phyloP scores from a whole-genome alignment of 2,888 invertebrate species.

The Dioctria linearis region DNA sequence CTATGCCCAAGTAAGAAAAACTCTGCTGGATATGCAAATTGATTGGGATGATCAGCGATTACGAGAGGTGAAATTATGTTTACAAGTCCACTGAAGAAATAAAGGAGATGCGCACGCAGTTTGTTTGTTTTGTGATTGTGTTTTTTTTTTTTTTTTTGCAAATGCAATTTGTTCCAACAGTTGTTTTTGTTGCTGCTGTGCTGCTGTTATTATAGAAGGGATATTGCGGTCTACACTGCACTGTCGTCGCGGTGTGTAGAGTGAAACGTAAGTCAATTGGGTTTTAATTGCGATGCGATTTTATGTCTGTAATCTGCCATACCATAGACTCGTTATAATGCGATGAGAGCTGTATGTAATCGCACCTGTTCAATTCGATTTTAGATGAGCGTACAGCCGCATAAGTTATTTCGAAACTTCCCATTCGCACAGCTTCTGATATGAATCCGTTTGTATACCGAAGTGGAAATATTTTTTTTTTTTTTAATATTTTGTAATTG shows the following conservation, averaged over 20 bases:
- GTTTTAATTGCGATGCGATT: constrained; percentile 51
- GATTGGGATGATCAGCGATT: constrained; percentile 49
- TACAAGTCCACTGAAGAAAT: constrained; percentile 43
- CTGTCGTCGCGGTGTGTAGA: not conserved
- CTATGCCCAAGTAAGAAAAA: constrained; percentile 16
- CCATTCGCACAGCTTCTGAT: not conserved
- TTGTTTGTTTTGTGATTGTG: not conserved
- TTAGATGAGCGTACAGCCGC: constrained; percentile 24
- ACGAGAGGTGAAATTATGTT: constrained; percentile 48
- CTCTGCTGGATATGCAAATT: constrained; percentile 43
- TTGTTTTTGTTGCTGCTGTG: not conserved
- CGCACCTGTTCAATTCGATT: constrained; percentile 39
- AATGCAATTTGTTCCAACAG: constrained; percentile 33
- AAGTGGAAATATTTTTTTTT: not conserved
- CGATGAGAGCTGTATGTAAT: constrained; percentile 42
- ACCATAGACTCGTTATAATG: constrained; percentile 46
- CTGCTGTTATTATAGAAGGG: not conserved
- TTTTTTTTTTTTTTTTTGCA: constrained; percentile 24
- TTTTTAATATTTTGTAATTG: too few relatives aligned
- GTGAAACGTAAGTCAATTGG: constrained; percentile 45
- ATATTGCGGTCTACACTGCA: not conserved
- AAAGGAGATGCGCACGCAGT: constrained; percentile 46
- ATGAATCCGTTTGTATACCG: not conserved
- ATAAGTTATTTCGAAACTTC: constrained; percentile 36
- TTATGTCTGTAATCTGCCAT: constrained; percentile 43